These are phyloP conservation scores for Amphipyra tragopoginis DNA, from an alignment of 2,888 invertebrate species.

Conservation along the genomic window DNA sequence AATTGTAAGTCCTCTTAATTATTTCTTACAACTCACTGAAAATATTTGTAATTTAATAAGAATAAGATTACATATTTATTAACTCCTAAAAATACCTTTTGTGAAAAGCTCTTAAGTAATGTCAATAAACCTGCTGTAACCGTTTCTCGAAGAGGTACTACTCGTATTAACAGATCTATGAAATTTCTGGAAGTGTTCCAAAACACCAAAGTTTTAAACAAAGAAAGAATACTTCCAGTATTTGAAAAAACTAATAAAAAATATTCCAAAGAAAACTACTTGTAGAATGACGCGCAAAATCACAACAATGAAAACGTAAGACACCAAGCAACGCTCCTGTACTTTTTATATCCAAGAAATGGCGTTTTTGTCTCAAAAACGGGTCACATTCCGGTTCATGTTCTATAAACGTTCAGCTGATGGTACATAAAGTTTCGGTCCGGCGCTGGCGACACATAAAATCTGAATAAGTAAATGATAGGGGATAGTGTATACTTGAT, in stretches of 20 bases:
- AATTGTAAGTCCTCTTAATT: too few relatives aligned
- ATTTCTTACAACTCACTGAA: too few relatives aligned
- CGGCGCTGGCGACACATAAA: constrained; percentile 72
- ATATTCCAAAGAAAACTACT: background rate
- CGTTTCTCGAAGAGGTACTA: too few relatives aligned
- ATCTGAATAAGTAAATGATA: constrained; percentile 83
- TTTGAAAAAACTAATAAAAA: background rate
- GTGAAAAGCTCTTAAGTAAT: too few relatives aligned
- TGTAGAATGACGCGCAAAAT: background rate
- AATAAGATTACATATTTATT: too few relatives aligned
- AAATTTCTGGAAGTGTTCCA: too few relatives aligned
- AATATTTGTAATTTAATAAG: too few relatives aligned
- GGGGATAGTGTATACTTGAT: constrained; percentile 79
- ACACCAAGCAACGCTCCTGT: constrained; percentile 10
- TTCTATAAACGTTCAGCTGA: constrained; percentile 65
- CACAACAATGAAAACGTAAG: constrained; percentile 20
- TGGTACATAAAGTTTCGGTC: constrained; percentile 73
- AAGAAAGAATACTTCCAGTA: too few relatives aligned
- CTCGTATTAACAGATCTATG: too few relatives aligned
- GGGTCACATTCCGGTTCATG: constrained; percentile 50
- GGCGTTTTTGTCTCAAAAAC: constrained; percentile 50
- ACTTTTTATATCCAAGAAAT: constrained; percentile 36
- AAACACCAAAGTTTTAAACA: too few relatives aligned
- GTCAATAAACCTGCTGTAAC: too few relatives aligned
- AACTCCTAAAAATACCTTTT: too few relatives aligned